A percentile compares a stretch with the other conserved stretches of the same genome.
These are phyloP conservation scores for Henricia sp. DNA, from an alignment of 53 echinoderm and acorn worm genomes.

Conservation along the genomic window DNA sequence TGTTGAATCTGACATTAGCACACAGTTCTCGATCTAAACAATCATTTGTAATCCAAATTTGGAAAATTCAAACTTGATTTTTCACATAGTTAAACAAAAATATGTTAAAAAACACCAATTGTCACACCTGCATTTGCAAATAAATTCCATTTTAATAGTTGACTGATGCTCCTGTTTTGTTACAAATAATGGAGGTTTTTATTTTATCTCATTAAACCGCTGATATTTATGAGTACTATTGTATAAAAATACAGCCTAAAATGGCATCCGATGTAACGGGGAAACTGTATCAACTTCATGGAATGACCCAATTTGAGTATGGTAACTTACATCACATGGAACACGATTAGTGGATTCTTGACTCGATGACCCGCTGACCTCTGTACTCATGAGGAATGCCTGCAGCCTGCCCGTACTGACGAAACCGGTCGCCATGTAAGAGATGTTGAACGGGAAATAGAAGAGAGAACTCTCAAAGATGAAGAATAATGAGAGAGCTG, in stretches of 20 bases:
- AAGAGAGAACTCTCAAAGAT: constrained; percentile 62
- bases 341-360: not conserved
- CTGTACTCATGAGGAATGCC: constrained; percentile 57
- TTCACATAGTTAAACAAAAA: too few species aligned
- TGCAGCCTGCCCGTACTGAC: constrained; percentile 68
- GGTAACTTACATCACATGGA: constrained; percentile 4
- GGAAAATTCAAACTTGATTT: too few species aligned
- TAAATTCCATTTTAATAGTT: too few species aligned
- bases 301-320: not conserved
- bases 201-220: too few species aligned
- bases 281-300: too few species aligned
- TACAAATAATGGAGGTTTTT: too few species aligned
- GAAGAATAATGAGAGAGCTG: constrained; percentile 71
- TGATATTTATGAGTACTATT: not conserved
- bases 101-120: too few species aligned
- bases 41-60: too few species aligned
- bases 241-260: not conserved
- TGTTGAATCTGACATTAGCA: too few species aligned
- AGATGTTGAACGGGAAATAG: constrained; percentile 67
- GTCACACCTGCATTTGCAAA: too few species aligned
- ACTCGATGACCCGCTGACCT: constrained; percentile 15
- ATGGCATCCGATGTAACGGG: not conserved
- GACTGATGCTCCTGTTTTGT: too few species aligned
- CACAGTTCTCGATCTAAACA: too few species aligned
- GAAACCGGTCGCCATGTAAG: constrained; percentile 63